Percentiles rank a stretch among this genome's conserved stretches.
These are phyloP conservation scores for Falco naumanni DNA, from an alignment of 2,797 vertebrate species.

Conservation along the genomic window DNA sequence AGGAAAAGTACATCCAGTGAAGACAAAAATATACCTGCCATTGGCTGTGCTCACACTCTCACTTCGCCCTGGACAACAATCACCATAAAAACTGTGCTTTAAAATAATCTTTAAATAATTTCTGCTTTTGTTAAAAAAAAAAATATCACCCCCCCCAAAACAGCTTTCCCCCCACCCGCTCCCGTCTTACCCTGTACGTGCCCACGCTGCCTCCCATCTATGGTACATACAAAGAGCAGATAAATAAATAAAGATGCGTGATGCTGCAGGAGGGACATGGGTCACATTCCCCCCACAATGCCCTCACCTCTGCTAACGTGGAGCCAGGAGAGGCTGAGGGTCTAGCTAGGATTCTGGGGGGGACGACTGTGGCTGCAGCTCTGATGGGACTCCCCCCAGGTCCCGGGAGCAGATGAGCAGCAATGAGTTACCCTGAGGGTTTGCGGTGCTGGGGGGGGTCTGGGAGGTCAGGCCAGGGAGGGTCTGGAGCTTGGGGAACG, in stretches of 20 bases:
- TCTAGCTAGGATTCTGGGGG: not conserved
- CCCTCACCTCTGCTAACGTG: fast-evolving
- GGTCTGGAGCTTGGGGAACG: not conserved
- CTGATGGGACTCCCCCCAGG: not conserved
- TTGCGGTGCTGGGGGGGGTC: not conserved
- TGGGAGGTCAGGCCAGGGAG: not conserved
- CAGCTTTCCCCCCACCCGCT: not conserved
- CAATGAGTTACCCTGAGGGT: constrained; percentile 40
- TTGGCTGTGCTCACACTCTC: fast-evolving
- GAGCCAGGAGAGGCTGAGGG: not conserved
- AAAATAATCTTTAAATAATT: constrained; percentile 74
- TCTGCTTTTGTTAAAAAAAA: constrained; percentile 14
- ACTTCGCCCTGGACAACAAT: not conserved
- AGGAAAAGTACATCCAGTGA: constrained; percentile 64
- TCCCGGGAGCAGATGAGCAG: not conserved
- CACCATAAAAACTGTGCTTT: constrained; percentile 56
- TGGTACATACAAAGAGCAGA: constrained; percentile 50
- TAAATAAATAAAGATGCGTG: constrained; percentile 64
- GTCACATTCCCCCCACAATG: not conserved
- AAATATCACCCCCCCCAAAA: not conserved
- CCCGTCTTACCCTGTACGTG: not conserved
- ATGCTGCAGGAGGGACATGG: not conserved
- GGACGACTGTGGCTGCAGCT: not conserved
- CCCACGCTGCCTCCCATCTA: constrained; percentile 6
- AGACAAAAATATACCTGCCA: constrained; percentile 40